Base-by-base conservation (phyloP, 2,888 invertebrate species). In the Drosophila sordidapex region DNA sequence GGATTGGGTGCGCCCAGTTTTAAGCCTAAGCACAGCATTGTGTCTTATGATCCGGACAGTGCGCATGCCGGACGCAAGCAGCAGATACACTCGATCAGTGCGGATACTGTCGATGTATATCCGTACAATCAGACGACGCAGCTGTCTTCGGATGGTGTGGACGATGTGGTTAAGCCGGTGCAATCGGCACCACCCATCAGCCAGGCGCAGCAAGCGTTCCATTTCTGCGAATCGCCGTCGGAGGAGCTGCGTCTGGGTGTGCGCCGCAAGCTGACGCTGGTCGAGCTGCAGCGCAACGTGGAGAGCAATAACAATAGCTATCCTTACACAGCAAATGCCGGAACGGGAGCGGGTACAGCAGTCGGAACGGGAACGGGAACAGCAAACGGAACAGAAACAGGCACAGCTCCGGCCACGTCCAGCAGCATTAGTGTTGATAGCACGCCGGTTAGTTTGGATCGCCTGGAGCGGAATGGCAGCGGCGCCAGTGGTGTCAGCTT, bases 1-100 rank as follows among this genome's bases (percentile, higher is more conserved):
- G 76, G 81, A 18, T 35, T 80, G 25, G 72, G 70, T 46, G 82
- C 87, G 8, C 85, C 87, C 29, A 89, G 81, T 46, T 77, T 92
- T 38, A 90, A 92, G 60, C 88, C 91, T 4, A 92, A 92, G 74
- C 92, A 92, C 73, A 92, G 92, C 67, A 92, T 92, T 57, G 92
- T 92, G 13, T 91, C 91, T 51, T 92, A 92, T 66, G 92, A 92
- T 82, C 92, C 92, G 51, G 91, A 92, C 51, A 92, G 92, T 61
- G 89, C 90, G 4, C 92, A 92, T 60, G 91, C 89, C 10, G 92
- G 92, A 18, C 89, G 92, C 36, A 91, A 92, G 49, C 92, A 92
- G 75, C 91, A 92, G 75, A 92, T 92, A 33, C 92, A 92, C 70
- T 92, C 92, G 21, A 92, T 92, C 35, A 92, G 92, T 54, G 92